phyloP scores from a whole-genome alignment of 2,113 vertebrate species.

The Colinus virginianus region DNA sequence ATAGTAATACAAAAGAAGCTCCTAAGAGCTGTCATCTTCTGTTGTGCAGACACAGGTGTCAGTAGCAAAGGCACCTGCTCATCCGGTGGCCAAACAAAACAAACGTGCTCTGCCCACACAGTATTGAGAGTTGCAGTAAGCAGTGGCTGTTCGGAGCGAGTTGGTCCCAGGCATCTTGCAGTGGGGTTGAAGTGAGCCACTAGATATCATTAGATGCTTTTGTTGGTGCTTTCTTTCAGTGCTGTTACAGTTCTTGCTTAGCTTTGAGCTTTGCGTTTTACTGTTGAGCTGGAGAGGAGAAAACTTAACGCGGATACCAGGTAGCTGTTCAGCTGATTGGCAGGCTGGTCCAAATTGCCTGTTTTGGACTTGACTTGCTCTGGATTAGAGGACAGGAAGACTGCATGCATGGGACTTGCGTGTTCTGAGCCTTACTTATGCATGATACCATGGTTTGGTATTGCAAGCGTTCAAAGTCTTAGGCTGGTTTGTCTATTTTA shows the following conservation, averaged over 20 bases:
- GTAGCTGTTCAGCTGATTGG: background rate
- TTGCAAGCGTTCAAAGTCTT: background rate
- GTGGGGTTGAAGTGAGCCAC: background rate
- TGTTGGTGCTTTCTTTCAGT: background rate
- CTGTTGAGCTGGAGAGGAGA: background rate
- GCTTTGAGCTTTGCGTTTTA: conserved; percentile 10
- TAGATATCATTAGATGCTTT: background rate
- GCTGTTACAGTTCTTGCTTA: background rate
- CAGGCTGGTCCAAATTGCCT: background rate
- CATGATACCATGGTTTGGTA: background rate
- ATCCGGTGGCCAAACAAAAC: background rate
- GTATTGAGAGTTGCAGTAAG: background rate
- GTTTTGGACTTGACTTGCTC: background rate
- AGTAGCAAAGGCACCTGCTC: background rate
- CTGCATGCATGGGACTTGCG: background rate
- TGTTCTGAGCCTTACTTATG: background rate
- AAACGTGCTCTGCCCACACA: background rate
- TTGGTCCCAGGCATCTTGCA: background rate
- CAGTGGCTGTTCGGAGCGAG: background rate
- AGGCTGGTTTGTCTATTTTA: conserved; percentile 5
- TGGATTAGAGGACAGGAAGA: background rate
- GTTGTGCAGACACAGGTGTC: background rate
- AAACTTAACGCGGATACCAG: background rate
- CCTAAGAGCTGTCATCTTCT: background rate
- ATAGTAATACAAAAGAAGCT: background rate